A percentile compares a stretch with the other conserved stretches of the same genome.
phyloP scores from a whole-genome alignment of 2,113 vertebrate species.

The Oreochromis tanganicae region DNA sequence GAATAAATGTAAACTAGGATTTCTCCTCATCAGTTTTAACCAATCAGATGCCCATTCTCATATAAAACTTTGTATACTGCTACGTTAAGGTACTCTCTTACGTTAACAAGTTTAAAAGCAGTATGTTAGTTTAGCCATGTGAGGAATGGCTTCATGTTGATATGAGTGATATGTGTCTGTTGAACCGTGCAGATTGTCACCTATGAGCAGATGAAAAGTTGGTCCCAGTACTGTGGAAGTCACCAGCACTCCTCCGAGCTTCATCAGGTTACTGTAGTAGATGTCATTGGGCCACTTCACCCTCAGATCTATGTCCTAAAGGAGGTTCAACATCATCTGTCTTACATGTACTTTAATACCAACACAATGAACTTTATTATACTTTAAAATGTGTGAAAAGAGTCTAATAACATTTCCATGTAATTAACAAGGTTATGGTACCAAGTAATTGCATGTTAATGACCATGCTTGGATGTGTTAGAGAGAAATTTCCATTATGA shows the following conservation, averaged over 20 bases:
- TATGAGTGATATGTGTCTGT: fast-evolving
- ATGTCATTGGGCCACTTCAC: conserved; percentile 98
- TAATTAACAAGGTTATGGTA: background rate
- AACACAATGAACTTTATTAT: background rate
- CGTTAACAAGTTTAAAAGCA: fast-evolving
- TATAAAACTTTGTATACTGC: background rate
- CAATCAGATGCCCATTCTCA: background rate
- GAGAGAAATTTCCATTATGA: background rate
- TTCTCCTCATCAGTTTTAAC: background rate
- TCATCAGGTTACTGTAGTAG: conserved; percentile 87
- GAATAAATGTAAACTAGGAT: fast-evolving
- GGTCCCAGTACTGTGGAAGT: conserved; percentile 83
- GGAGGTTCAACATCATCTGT: background rate
- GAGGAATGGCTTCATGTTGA: background rate
- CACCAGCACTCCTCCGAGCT: conserved; percentile 92
- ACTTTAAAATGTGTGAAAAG: fast-evolving
- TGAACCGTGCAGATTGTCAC: conserved; percentile 62
- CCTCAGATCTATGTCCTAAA: conserved; percentile 84
- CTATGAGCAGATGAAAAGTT: conserved; percentile 87
- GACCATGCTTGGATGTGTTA: background rate
- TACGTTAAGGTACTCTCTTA: background rate
- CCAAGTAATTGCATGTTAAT: background rate
- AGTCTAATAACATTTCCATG: background rate
- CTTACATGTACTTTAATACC: background rate
- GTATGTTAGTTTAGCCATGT: background rate